phyloP scores from a whole-genome alignment of 2,888 invertebrate genomes.

The Nymphalis c-album region DNA sequence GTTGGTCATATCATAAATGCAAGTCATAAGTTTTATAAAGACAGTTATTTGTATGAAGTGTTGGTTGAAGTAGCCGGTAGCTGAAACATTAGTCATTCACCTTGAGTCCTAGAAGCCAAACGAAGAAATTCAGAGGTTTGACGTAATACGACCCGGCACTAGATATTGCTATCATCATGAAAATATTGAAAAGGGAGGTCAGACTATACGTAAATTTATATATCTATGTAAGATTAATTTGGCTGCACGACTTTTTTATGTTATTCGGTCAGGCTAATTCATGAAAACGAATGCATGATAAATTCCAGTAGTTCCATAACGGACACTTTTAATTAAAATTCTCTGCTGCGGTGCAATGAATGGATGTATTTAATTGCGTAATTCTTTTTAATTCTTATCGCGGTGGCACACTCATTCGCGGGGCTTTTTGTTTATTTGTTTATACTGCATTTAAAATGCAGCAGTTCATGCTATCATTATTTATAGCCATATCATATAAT shows the following conservation, averaged over 20 bases:
- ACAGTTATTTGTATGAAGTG: too few species aligned
- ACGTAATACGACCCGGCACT: too few species aligned
- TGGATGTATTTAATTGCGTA: conserved; percentile 45
- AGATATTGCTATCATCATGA: too few species aligned
- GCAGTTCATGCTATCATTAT: background rate
- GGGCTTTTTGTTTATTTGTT: conserved; percentile 29
- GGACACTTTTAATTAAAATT: conserved; percentile 57
- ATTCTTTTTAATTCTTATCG: conserved; percentile 41
- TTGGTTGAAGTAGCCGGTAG: too few species aligned
- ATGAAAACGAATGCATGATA: conserved; percentile 28
- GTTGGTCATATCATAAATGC: too few species aligned
- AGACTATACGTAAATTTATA: background rate
- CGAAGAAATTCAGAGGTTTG: too few species aligned
- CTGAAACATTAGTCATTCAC: too few species aligned
- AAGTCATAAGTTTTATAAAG: too few species aligned
- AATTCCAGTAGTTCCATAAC: conserved; percentile 43
- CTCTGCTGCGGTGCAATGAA: conserved; percentile 46
- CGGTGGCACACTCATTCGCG: conserved; percentile 36
- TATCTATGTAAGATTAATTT: conserved; percentile 29
- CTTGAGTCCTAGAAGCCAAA: too few species aligned
- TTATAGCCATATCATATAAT: background rate
- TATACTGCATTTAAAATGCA: conserved; percentile 17
- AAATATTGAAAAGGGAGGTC: too few species aligned
- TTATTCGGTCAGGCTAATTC: conserved; percentile 14
- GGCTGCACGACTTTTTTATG: conserved; percentile 17